Percentiles rank a stretch among this genome's conserved stretches.
phyloP scores from a whole-genome alignment of 2,113 vertebrate genomes.

The Bungarus multicinctus region DNA sequence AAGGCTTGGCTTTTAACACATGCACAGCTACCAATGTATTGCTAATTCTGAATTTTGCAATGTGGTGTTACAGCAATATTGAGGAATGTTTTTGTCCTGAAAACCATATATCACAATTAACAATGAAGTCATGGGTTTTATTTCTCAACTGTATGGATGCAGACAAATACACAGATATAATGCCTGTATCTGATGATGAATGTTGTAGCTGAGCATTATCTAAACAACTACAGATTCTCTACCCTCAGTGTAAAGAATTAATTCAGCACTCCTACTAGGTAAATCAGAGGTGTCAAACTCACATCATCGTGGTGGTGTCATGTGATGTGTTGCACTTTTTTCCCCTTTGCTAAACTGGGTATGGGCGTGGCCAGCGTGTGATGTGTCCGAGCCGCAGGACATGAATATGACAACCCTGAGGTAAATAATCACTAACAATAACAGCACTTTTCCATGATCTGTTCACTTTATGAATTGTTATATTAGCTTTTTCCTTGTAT shows the following conservation, averaged over 20 bases:
- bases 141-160: background rate
- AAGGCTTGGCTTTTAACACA: background rate
- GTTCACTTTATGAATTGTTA: background rate
- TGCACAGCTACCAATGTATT: background rate
- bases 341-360: too few relatives aligned
- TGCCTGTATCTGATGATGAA: background rate
- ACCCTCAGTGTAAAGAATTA: background rate
- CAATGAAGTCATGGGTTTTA: background rate
- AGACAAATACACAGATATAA: background rate
- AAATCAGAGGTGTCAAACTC: too few relatives aligned
- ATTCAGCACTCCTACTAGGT: background rate
- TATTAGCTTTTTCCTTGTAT: background rate
- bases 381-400: too few relatives aligned
- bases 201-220: background rate
- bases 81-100: background rate
- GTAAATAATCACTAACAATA: background rate
- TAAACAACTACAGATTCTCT: background rate
- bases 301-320: too few relatives aligned
- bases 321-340: too few relatives aligned
- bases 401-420: too few relatives aligned
- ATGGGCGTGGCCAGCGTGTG: too few relatives aligned
- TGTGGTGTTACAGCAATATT: background rate
- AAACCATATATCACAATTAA: background rate
- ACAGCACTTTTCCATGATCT: background rate
- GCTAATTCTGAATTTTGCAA: background rate